Evolutionary conservation across 2,797 vertebrate species (phyloP), one percentile per base, ranked within the genome.

Genomic region (Malacoctenus gilli): DNA sequence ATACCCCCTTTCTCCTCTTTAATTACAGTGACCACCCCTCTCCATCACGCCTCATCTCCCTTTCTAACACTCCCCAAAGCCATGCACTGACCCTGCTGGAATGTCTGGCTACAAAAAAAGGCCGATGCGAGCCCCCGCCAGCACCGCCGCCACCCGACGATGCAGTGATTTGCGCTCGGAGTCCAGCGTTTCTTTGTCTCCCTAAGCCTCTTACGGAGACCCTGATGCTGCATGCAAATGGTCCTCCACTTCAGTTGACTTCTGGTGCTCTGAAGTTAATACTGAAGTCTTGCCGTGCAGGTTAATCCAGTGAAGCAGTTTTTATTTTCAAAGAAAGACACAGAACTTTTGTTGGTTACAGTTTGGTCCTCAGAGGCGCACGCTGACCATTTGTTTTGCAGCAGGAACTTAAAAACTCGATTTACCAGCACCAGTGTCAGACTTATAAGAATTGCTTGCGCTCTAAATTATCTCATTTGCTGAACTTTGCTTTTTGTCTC

Each of bases 21-120:
- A 80, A 84, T 87, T 88, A 83, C 63, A 73, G 64, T 18, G 68
- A 86, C 79, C 79, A 57, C 83, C 85, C 79, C 70, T 81, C 70
- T 89, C 78, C 81, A 67, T 86, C 75, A 88, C 35, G 76, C 82
- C 76, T 85, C 86, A 80, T 79, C 81, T 81, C 73, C 52, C 59
- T 64, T 52, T 72, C 76, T 75, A 76, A 70, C 71, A 38, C 72
- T 72, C 69, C 47, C 50, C 28, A 65, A 72, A 80, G 59, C 66
- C 64, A 44, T 55, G 48, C 68, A 46, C 55, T 77, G 72, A 87
- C 83, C 75, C 74, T 25, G 49, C 67, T 68, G 82, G 85, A 91
- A 89, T 87, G 82, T 59, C 43, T 63, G 68, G 36, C 57, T 32
- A 28, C 66, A 31, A 42, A 85, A 74, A 67, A 62, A 69, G 63